Base-by-base conservation (phyloP, 2,888 invertebrate genomes). In the Sinelater perroti region DNA sequence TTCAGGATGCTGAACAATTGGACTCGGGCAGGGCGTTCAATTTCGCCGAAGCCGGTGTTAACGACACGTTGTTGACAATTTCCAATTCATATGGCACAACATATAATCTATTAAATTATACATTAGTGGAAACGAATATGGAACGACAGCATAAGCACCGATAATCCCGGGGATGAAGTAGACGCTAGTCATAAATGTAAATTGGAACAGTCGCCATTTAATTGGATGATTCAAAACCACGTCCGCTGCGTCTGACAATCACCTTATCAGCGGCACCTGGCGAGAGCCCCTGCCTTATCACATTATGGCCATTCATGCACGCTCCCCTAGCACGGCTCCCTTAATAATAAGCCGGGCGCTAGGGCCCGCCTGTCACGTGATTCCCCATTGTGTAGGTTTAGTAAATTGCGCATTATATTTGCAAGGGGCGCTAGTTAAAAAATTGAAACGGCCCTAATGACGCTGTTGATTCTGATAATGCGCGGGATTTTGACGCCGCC, bases 221-320 rank as follows among this genome's bases (percentile, higher is more conserved):
- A 61, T 63, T 63, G 60, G 60, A 56, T 53, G 60, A 62, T 62
- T 62, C 62, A 62, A 49, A 60, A 42, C 46, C 49, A 49, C 56
- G 42, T 49, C 42, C 50, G 46, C 52, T 51, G 52, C 16, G 47
- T 53, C 56, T 57, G 60, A 62, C 60, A 58, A 64, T 62, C 60
- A 58, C 62, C 60, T 62, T 62, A 64, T 64, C 64, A 61, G 50
- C 62, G 40, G 59, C 62, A 62, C 64, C 64, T 62, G 69, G 62
- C 61, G 59, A 58, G 60, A 45, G 49, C 53, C 59, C 58, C 61
- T 47, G 54, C 61, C 63, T 66, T 67, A 67, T 67, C 66, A 62
- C 51, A 56, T 60, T 63, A 65, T 62, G 46, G 30, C 62, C 62
- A 59, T 63, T 62, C 63, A 61, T 50, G 52, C 57, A 57, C 21